Percentiles rank a stretch among this genome's conserved stretches.
Evolutionary conservation across 2,797 vertebrate genomes (phyloP).

Genomic region (Aeoliscus strigatus): DNA sequence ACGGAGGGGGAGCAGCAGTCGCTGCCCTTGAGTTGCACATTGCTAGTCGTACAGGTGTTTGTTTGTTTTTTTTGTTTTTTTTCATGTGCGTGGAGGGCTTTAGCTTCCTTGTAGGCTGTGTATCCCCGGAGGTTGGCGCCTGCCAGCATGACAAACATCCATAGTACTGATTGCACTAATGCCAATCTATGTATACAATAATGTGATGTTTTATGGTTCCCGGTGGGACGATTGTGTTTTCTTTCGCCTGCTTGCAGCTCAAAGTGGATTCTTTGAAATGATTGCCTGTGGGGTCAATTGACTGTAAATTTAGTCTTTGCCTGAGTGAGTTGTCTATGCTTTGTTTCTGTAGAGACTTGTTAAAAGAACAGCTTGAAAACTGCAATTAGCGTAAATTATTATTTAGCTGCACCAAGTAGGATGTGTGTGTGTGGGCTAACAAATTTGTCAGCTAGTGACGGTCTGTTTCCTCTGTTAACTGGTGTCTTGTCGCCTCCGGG

Average conservation of each 20-base stretch:
- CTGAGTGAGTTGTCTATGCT: conserved; percentile 32
- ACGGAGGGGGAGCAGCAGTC: conserved; percentile 26
- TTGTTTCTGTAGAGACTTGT: conserved; percentile 23
- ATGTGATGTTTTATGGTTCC: conserved; percentile 45
- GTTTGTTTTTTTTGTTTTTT: too few relatives aligned
- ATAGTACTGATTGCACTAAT: conserved; percentile 32
- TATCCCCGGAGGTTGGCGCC: conserved; percentile 14
- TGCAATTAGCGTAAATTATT: conserved; percentile 20
- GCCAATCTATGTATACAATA: conserved; percentile 42
- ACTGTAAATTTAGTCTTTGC: conserved; percentile 45
- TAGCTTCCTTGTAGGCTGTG: conserved; percentile 21
- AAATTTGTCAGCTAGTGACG: conserved; percentile 27
- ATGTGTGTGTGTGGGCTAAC: conserved; percentile 12
- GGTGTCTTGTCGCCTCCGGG: conserved; percentile 32
- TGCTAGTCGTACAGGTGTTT: conserved; percentile 53
- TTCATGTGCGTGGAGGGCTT: conserved; percentile 19
- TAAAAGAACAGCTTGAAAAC: conserved; percentile 13
- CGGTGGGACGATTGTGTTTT: conserved; percentile 23
- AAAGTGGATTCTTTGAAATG: conserved; percentile 37
- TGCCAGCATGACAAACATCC: conserved; percentile 47
- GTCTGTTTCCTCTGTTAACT: conserved; percentile 44
- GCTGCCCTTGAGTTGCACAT: conserved; percentile 53
- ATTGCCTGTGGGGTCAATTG: conserved; percentile 42
- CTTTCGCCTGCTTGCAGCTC: conserved; percentile 24
- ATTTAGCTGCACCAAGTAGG: conserved; percentile 5